Base-by-base conservation (phyloP, 2,797 vertebrate genomes). In the Otus scops region DNA sequence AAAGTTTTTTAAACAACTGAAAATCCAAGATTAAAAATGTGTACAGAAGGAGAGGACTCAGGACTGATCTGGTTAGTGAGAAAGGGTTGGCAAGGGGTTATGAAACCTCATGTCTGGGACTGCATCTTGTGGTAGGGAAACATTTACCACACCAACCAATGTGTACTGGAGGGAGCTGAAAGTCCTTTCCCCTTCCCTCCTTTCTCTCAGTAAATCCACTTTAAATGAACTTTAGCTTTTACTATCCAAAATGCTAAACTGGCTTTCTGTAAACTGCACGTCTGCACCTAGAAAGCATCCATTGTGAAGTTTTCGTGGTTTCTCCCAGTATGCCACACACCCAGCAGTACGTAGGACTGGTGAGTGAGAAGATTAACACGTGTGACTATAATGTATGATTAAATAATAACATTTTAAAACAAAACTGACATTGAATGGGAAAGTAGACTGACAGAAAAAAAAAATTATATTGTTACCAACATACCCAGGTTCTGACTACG, bases 61-160 rank as follows among this genome's bases (percentile, higher is more conserved):
- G 70, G 59, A 59, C 43, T 82, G 67, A 53, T 89, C n/a, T 77
- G 70, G 81, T 92, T 91, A 85, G 70, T 41, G 70, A 97, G 67
- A 71, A 95, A 85, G 76, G 24, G 57, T 48, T 96, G 96, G 93
- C 90, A 93, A 92, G 43, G 30, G 23, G 12, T 92, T 87, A 77
- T 88, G 75, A 96, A 97, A 97, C 91, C 95, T 96, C 94, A 94
- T 83, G 96, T 97, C 95, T 97, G 93, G 89, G 87, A 96, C 60
- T 96, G 89, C 64, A 88, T 96, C 92, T 94, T 93, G 95, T 95
- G 96, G 96, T 87, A 69, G 78, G 60, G 88, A 95, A 95, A 81
- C 47, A 86, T 94, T 96, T 90, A 89, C 96, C 94, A 69, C 96
- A 97, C 38, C 85, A 93, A 94, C 92, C 94, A 94, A 39, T 67